phyloP scores from a whole-genome alignment of 2,797 vertebrate genomes.

The Allobates femoralis region DNA sequence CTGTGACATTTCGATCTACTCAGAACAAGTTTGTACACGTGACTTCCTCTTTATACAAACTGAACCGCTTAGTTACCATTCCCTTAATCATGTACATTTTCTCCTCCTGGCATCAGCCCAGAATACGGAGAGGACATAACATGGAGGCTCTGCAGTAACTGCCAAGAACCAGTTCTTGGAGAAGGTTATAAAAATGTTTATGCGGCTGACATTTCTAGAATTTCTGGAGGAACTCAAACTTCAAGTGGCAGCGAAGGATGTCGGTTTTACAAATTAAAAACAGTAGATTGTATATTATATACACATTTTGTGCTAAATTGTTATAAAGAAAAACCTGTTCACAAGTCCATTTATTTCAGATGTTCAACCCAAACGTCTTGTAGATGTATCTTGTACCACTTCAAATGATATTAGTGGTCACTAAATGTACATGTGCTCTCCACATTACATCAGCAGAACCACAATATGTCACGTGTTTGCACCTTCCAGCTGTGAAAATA shows the following conservation, averaged over 20 bases:
- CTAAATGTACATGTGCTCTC: no score
- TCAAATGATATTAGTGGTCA: no score
- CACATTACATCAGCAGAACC: no score
- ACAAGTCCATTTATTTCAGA: background rate
- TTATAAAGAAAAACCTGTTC: background rate
- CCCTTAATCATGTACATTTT: background rate
- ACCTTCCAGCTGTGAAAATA: no score
- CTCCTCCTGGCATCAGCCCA: slow-evolving; percentile 11
- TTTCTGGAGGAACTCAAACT: background rate
- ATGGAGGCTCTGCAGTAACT: background rate
- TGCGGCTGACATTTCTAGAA: background rate
- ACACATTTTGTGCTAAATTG: background rate
- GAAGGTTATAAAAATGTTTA: background rate
- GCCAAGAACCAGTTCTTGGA: background rate
- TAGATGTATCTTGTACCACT: background rate
- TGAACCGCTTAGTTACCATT: background rate
- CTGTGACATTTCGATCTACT: background rate
- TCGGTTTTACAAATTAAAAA: background rate
- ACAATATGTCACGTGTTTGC: no score
- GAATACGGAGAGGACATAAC: background rate
- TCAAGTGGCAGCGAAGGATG: background rate
- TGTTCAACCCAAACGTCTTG: background rate
- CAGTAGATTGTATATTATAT: background rate
- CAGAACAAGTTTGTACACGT: background rate
- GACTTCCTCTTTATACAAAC: background rate